Evolutionary conservation across 2,888 invertebrate genomes (phyloP).

Genomic region (Syrista parreyssii): DNA sequence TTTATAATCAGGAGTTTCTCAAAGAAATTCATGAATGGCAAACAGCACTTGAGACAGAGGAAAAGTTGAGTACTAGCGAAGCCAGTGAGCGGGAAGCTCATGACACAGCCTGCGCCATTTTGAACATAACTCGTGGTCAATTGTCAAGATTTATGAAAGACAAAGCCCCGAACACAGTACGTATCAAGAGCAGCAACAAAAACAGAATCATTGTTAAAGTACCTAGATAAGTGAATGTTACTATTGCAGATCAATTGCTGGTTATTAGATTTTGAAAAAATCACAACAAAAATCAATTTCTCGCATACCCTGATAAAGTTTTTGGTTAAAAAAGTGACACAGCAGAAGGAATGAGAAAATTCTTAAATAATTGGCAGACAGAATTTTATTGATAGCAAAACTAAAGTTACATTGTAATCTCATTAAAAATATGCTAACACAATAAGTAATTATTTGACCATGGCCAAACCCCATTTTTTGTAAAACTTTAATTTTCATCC

Average conservation of each 20-base stretch:
- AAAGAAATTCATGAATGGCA: slow-evolving; percentile 26
- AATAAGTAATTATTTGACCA: no score
- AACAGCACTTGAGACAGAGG: slow-evolving; percentile 20
- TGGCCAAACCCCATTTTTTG: no score
- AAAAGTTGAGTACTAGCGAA: slow-evolving; percentile 30
- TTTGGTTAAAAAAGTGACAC: slow-evolving; percentile 25
- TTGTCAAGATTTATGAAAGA: slow-evolving; percentile 40
- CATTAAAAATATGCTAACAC: no score
- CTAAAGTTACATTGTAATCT: no score
- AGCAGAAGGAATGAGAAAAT: not conserved
- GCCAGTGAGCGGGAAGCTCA: slow-evolving; percentile 42
- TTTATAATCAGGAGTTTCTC: slow-evolving; percentile 28
- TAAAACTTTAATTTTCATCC: no score
- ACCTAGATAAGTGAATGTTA: not conserved
- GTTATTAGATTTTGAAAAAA: slow-evolving; percentile 27
- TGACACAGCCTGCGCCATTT: slow-evolving; percentile 44
- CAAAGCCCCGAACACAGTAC: slow-evolving; percentile 30
- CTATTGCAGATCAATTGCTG: slow-evolving; percentile 33
- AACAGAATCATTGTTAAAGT: no score
- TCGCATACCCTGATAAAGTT: slow-evolving; percentile 26
- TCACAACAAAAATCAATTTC: slow-evolving; percentile 28
- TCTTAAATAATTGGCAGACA: no score
- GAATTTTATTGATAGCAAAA: no score
- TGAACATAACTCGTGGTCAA: slow-evolving; percentile 46
- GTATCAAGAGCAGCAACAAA: not conserved